Percentiles rank a stretch among this genome's conserved stretches.
Conservation (phyloP, 2,888 invertebrate genomes). For the Polydrusus tereticollis region DNA sequence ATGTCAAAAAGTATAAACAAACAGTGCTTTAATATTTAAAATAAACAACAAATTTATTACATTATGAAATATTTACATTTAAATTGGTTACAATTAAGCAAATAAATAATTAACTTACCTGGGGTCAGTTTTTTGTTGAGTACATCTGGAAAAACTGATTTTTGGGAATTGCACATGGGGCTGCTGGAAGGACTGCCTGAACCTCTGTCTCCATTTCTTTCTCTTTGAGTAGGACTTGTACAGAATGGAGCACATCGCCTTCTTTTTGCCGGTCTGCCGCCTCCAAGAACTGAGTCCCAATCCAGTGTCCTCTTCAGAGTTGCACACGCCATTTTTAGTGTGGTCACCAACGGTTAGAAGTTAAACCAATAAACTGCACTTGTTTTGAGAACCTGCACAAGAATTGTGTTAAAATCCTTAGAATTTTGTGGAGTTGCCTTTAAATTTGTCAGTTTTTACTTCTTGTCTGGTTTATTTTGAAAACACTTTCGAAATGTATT, state of each 20-base stretch:
- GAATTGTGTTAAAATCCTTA: slow-evolving; percentile 39
- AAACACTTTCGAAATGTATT: slow-evolving; percentile 8
- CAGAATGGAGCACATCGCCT: slow-evolving; percentile 89
- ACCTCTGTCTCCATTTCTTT: slow-evolving; percentile 55
- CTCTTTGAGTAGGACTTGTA: slow-evolving; percentile 70
- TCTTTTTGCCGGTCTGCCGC: slow-evolving; percentile 86
- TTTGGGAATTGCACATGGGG: slow-evolving; percentile 68
- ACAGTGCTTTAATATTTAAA: slow-evolving; percentile 42
- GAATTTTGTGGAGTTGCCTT: slow-evolving; percentile 36
- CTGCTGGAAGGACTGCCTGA: slow-evolving; percentile 62
- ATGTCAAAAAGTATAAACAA: slow-evolving; percentile 57
- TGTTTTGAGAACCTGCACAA: slow-evolving; percentile 29
- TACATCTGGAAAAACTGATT: slow-evolving; percentile 86
- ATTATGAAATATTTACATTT: neutral
- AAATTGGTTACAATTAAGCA: neutral
- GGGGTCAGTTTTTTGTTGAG: slow-evolving; percentile 87
- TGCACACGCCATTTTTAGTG: slow-evolving; percentile 94
- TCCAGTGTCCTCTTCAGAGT: slow-evolving; percentile 95
- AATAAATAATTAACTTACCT: slow-evolving; percentile 74
- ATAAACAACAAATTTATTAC: slow-evolving; percentile 7
- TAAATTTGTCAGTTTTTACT: slow-evolving; percentile 14
- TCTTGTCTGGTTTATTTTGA: neutral
- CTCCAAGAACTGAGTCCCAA: slow-evolving; percentile 90
- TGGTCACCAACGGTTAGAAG: slow-evolving; percentile 58
- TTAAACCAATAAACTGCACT: slow-evolving; percentile 40